Conservation (phyloP, 2,113 vertebrate species). For the Gnathochromis pfefferi region DNA sequence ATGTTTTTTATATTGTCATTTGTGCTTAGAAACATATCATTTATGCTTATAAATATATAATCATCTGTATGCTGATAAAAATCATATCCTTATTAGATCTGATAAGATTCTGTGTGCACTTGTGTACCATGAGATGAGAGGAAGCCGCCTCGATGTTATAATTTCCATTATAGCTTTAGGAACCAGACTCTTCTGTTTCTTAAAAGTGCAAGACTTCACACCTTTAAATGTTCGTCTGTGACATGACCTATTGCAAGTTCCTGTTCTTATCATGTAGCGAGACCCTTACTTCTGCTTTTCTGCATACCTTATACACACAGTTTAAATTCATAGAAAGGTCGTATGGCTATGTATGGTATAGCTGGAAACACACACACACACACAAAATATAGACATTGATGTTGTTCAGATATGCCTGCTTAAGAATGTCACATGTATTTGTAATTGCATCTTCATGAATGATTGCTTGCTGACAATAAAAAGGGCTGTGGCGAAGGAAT, state of each 20-base stretch:
- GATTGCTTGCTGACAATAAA: neutral
- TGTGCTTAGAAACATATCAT: neutral
- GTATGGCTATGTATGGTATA: neutral
- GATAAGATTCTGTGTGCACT: neutral
- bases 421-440: neutral
- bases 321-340: neutral
- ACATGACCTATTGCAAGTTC: neutral
- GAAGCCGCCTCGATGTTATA: neutral
- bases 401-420: neutral
- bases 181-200: neutral
- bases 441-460: neutral
- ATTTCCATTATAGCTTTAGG: neutral
- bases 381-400: neutral
- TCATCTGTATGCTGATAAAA: no score
- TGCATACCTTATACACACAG: neutral
- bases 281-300: neutral
- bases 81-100: no score
- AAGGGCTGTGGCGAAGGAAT: neutral
- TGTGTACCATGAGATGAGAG: neutral
- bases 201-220: neutral
- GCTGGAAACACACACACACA: neutral
- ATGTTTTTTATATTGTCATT: neutral
- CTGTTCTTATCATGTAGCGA: neutral
- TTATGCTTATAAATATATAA: neutral
- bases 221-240: neutral